Conservation (phyloP, 2,797 vertebrate species). For the Onychomys arenicola region DNA sequence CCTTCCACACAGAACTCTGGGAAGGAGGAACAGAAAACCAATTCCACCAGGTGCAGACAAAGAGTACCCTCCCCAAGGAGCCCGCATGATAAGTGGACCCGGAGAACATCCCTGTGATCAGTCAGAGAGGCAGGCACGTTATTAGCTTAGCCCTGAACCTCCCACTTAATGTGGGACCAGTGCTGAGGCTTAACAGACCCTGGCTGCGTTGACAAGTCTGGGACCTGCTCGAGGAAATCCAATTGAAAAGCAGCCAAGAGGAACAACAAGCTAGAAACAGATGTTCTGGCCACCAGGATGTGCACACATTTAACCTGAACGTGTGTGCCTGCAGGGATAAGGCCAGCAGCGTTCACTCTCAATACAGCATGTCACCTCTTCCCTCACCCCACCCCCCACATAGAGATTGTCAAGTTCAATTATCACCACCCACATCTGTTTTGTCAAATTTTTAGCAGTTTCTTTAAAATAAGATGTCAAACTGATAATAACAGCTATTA, state of each 20-base stretch:
- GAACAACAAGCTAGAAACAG: constrained; percentile 99
- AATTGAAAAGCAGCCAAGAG: constrained; percentile 99
- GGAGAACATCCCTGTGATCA: constrained; percentile 91
- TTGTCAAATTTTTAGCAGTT: constrained; percentile 75
- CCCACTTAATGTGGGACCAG: constrained; percentile 98
- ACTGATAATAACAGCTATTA: constrained; percentile 60
- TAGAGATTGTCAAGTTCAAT: constrained; percentile 79
- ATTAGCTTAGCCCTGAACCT: constrained; percentile 99
- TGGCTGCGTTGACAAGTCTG: constrained; percentile 98
- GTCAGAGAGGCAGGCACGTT: constrained; percentile 97
- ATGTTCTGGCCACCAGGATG: constrained; percentile 94
- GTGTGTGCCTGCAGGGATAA: constrained; percentile 82
- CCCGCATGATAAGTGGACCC: constrained; percentile 86
- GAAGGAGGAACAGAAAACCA: constrained; percentile 71
- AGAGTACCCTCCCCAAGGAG: constrained; percentile 85
- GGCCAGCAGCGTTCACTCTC: constrained; percentile 67
- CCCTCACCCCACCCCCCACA: background rate
- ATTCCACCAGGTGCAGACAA: constrained; percentile 84
- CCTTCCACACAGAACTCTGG: constrained; percentile 62
- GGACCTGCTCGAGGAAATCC: constrained; percentile 99
- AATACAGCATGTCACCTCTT: constrained; percentile 82
- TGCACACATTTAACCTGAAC: constrained; percentile 88
- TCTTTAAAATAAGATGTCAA: constrained; percentile 81
- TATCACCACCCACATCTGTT: constrained; percentile 64
- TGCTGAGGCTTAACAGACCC: constrained; percentile 98